A percentile compares a stretch with the other conserved stretches of the same genome.
phyloP scores from a whole-genome alignment of 2,797 vertebrate species.

The Antennarius maculatus region DNA sequence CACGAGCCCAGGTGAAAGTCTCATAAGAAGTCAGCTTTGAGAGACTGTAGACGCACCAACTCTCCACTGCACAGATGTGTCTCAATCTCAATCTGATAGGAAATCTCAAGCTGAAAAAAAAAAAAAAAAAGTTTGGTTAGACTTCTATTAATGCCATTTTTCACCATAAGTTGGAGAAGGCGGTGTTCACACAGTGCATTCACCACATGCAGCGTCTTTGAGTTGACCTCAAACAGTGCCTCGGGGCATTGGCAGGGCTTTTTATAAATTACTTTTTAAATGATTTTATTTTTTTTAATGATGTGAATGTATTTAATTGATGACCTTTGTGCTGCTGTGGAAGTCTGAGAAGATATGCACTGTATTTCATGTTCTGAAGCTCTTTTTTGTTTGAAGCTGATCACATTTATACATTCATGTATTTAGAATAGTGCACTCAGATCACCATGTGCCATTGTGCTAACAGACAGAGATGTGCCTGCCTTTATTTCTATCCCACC shows the following conservation, averaged over 20 bases:
- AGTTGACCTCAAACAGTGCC: conserved; percentile 37
- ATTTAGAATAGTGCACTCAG: background rate
- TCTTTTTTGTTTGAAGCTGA: background rate
- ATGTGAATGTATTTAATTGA: conserved; percentile 12
- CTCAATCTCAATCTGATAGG: conserved; percentile 13
- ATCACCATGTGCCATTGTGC: conserved; percentile 22
- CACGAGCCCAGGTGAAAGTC: conserved; percentile 58
- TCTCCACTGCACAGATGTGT: conserved; percentile 32
- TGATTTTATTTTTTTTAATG: conserved; percentile 2
- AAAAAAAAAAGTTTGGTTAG: background rate
- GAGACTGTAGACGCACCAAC: conserved; percentile 5
- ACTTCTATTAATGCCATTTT: background rate
- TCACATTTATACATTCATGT: conserved; percentile 2
- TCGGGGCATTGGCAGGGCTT: conserved; percentile 44
- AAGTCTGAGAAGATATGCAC: conserved; percentile 4
- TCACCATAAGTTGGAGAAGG: conserved; percentile 1
- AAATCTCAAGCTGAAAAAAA: background rate
- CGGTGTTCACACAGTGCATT: background rate
- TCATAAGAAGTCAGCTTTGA: conserved; percentile 46
- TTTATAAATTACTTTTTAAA: conserved; percentile 14
- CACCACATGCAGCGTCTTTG: background rate
- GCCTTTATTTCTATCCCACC: background rate
- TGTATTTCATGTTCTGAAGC: conserved; percentile 17
- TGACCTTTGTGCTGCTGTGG: conserved; percentile 20
- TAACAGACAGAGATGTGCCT: conserved; percentile 14